Base-by-base conservation (phyloP, 2,888 invertebrate species). In the Pseudococcus viburni region DNA sequence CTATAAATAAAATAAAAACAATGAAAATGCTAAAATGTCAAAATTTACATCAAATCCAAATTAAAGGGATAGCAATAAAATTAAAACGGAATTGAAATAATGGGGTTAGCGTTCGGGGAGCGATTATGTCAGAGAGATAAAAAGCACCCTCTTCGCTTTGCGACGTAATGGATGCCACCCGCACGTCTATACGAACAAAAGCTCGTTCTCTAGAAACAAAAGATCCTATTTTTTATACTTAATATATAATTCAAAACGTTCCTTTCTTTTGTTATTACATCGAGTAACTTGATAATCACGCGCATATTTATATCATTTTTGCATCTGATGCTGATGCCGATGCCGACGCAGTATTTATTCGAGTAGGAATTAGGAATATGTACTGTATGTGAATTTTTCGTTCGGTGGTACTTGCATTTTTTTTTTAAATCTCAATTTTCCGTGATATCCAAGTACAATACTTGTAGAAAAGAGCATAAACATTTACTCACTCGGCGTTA, bases 21-120 rank as follows among this genome's bases (percentile, higher is more conserved):
- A 86, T 86, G 86, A 86, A 86, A 86, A 86, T 86, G 86, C 86
- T 86, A 86, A 86, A 86, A 86, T 86, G 86, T 86, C 86, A 86
- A 86, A 86, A 86, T 86, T 86, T 86, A 86, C 86, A 86, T 86
- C 86, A 86, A 86, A 86, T 86, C 86, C 86, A 86, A 86, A 86
- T 86, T 86, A 86, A 86, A 86, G 86, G 86, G 86, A 86, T 86
- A 86, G 86, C 86, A 86, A 86, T 86, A 86, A 86, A 86, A 86
- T 86, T 86, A 86, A 73, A 86, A 86, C 86, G 86, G 86, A 86
- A 86, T 86, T 86, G 86, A 86, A 86, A 73, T 86, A 86, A 86
- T 86, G 86, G 86, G 86, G 86, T 86, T 86, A 86, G 86, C 86
- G 86, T 86, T 86, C 73, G 86, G 86, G 86, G 86, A 86, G 86